These are phyloP conservation scores for Plumapathes pennacea DNA, from an alignment of 92 coral and sea anemone genomes.

Conservation along the genomic window DNA sequence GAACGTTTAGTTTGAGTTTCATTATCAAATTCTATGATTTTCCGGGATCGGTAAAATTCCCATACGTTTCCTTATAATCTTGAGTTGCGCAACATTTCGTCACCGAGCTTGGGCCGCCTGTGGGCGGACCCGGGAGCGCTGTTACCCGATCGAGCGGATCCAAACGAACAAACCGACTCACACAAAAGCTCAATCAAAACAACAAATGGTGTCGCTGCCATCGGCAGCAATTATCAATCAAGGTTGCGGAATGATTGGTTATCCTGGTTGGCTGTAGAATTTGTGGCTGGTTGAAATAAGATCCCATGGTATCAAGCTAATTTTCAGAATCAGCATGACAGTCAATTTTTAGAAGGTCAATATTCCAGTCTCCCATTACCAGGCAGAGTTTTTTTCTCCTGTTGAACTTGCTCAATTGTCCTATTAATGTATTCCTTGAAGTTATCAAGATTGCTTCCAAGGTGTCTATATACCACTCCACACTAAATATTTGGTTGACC, in stretches of 20 bases:
- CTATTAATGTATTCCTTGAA: conserved; percentile 14
- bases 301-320: conserved; percentile 22
- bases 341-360: conserved; percentile 26
- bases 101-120: too few relatives aligned
- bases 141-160: too few relatives aligned
- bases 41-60: too few relatives aligned
- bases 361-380: conserved; percentile 17
- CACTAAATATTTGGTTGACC: conserved; percentile 4
- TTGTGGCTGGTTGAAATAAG: conserved; percentile 26
- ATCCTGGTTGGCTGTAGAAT: conserved; percentile 40
- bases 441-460: conserved; percentile 13
- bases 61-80: too few relatives aligned
- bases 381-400: conserved; percentile 15
- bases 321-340: too few relatives aligned
- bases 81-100: too few relatives aligned
- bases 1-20: too few relatives aligned
- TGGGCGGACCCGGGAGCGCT: too few relatives aligned
- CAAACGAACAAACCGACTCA: too few relatives aligned
- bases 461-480: conserved; percentile 47
- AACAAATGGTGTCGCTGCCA: too few relatives aligned
- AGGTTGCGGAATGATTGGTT: conserved; percentile 23
- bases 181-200: too few relatives aligned
- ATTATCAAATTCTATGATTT: too few relatives aligned
- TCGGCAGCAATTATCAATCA: conserved; percentile 59
- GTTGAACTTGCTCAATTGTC: conserved; percentile 32